Evolutionary conservation across 2,113 vertebrate genomes (phyloP).

Genomic region (Apodemus speciosus): DNA sequence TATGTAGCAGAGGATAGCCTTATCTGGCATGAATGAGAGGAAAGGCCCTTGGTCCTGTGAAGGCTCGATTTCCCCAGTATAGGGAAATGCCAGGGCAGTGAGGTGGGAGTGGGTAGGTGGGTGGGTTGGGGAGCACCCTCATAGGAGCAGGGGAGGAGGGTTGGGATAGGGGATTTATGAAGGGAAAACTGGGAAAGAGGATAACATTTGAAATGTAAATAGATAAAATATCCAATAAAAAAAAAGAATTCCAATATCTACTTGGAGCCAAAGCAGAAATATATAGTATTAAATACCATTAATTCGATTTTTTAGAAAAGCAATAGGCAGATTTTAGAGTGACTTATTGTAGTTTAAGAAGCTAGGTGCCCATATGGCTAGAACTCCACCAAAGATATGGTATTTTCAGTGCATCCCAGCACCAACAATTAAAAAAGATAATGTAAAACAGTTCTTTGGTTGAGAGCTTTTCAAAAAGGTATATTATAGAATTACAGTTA

Average conservation of each 20-base stretch:
- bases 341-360: not conserved
- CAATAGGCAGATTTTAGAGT: not conserved
- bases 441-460: not conserved
- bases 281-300: not conserved
- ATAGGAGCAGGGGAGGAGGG: too few relatives aligned
- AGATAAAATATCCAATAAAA: too few relatives aligned
- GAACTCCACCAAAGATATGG: not conserved
- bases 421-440: not conserved
- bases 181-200: too few relatives aligned
- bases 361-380: not conserved
- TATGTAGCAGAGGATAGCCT: too few relatives aligned
- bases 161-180: too few relatives aligned
- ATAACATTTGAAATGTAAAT: too few relatives aligned
- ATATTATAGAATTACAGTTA: not conserved
- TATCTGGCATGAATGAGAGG: too few relatives aligned
- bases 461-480: conserved; percentile 6
- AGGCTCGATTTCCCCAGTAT: too few relatives aligned
- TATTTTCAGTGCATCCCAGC: not conserved
- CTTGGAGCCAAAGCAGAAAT: not conserved
- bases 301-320: conserved; percentile 14
- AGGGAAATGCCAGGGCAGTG: too few relatives aligned
- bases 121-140: too few relatives aligned
- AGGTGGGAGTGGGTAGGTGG: too few relatives aligned
- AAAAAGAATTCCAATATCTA: not conserved
- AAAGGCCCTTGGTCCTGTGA: too few relatives aligned